A percentile compares a stretch with the other conserved stretches of the same genome.
phyloP scores from a whole-genome alignment of 2,113 vertebrate species.

The Rhizomys pruinosus region DNA sequence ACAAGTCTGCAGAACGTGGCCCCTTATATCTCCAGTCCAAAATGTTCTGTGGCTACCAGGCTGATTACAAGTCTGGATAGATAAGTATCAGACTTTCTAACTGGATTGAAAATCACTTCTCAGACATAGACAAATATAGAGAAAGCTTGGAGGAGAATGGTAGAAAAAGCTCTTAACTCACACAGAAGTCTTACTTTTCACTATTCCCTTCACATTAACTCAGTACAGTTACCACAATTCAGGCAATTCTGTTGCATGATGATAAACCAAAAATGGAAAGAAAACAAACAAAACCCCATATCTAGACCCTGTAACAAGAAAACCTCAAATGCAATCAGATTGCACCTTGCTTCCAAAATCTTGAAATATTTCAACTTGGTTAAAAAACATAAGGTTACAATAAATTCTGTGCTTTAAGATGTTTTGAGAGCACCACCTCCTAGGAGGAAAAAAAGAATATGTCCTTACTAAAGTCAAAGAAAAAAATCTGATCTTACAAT shows the following conservation, averaged over 20 bases:
- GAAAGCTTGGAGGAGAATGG: slow-evolving; percentile 9
- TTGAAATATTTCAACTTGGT: slow-evolving; percentile 60
- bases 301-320: slow-evolving; percentile 19
- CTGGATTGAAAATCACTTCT: slow-evolving; percentile 30
- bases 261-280: slow-evolving; percentile 22
- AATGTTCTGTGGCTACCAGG: slow-evolving; percentile 41
- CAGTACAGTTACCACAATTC: slow-evolving; percentile 3
- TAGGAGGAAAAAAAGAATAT: slow-evolving; percentile 52
- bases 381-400: slow-evolving; percentile 64
- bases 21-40: slow-evolving; percentile 33
- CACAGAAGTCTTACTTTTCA: neutral
- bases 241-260: slow-evolving; percentile 60
- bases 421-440: slow-evolving; percentile 71
- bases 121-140: slow-evolving; percentile 56
- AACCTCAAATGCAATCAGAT: slow-evolving; percentile 41
- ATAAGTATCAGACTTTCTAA: slow-evolving; percentile 53
- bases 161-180: slow-evolving; percentile 31
- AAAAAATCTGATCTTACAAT: slow-evolving; percentile 52
- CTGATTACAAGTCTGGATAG: slow-evolving; percentile 59
- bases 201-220: slow-evolving; percentile 44
- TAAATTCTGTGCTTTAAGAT: slow-evolving; percentile 74
- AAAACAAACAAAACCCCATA: neutral
- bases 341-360: slow-evolving; percentile 59
- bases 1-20: slow-evolving; percentile 38
- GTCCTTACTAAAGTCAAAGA: slow-evolving; percentile 50